phyloP scores from a whole-genome alignment of 53 echinoderm and acorn worm species.

The Hippasteria phrygiana region DNA sequence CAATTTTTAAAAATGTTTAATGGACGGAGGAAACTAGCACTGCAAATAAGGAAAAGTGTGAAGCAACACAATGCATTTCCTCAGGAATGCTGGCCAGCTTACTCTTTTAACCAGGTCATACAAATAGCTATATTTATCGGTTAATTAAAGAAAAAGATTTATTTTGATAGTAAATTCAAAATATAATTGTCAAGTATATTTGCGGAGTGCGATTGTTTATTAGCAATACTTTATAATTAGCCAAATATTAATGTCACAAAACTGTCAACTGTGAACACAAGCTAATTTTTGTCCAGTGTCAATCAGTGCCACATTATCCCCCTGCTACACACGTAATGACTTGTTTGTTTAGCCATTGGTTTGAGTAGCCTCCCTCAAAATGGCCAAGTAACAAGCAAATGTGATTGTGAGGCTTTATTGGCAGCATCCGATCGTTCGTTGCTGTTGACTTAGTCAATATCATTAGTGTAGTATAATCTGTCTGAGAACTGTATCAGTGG shows the following conservation, averaged over 20 bases:
- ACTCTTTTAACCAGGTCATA: not conserved
- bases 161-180: not conserved
- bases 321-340: not conserved
- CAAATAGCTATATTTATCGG: not conserved
- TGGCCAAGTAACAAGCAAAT: not conserved
- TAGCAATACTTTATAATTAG: not conserved
- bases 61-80: not conserved
- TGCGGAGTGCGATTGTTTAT: not conserved
- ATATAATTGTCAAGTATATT: too few relatives aligned
- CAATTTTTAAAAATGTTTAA: not conserved
- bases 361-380: conserved; percentile 8
- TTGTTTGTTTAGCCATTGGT: not conserved
- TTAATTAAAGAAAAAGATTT: not conserved
- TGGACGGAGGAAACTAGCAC: not conserved
- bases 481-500: conserved; percentile 1
- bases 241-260: not conserved
- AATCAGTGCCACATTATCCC: not conserved
- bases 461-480: conserved; percentile 23
- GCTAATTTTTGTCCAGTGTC: not conserved
- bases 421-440: not conserved
- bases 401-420: conserved; percentile 12
- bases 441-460: conserved; percentile 37
- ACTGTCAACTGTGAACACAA: not conserved
- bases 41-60: not conserved
- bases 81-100: too few relatives aligned